Conservation (phyloP, 2,113 vertebrate genomes). For the Xenopus laevis region DNA sequence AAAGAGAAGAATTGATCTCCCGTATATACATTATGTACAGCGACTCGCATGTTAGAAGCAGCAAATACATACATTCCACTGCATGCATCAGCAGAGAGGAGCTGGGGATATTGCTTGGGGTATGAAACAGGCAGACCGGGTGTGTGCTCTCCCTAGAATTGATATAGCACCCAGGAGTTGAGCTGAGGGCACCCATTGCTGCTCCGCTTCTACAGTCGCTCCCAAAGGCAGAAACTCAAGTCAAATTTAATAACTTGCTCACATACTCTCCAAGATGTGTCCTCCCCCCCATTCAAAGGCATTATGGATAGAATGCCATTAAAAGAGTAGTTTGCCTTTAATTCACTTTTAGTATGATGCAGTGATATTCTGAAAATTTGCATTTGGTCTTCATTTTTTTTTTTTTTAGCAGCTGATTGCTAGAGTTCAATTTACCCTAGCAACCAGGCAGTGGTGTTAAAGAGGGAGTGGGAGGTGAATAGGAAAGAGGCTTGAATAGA, state of each 20-base stretch:
- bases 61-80: not conserved
- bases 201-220: not conserved
- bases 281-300: too few relatives aligned
- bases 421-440: too few relatives aligned
- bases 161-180: not conserved
- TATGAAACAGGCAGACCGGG: not conserved
- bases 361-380: too few relatives aligned
- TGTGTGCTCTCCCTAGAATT: not conserved
- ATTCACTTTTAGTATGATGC: too few relatives aligned
- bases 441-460: too few relatives aligned
- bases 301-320: too few relatives aligned
- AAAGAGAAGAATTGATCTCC: slow-evolving; percentile 67
- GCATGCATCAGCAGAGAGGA: not conserved
- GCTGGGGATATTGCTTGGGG: not conserved
- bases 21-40: slow-evolving; percentile 65
- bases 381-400: too few relatives aligned
- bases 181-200: not conserved
- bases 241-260: not conserved
- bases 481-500: too few relatives aligned
- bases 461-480: too few relatives aligned
- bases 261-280: not conserved
- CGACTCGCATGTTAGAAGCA: slow-evolving; percentile 9
- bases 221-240: not conserved
- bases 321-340: too few relatives aligned
- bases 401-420: too few relatives aligned